These are phyloP conservation scores for Macaria notata DNA, from an alignment of 2,888 invertebrate genomes.

Conservation along the genomic window DNA sequence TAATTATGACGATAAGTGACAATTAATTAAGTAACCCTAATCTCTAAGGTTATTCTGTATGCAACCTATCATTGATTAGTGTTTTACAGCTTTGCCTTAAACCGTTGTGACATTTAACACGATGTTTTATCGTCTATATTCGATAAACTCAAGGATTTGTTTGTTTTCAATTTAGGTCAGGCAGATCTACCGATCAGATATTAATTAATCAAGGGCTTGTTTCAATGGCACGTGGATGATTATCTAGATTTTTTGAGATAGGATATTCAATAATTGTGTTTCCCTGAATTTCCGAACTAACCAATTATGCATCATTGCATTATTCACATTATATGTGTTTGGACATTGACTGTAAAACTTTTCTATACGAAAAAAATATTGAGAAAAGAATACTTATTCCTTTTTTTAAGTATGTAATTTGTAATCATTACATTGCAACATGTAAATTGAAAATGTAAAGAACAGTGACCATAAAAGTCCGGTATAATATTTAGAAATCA, in stretches of 20 bases:
- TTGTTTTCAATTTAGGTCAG: slow-evolving; percentile 67
- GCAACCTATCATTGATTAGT: slow-evolving; percentile 27
- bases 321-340: too few relatives aligned
- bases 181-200: slow-evolving; percentile 62
- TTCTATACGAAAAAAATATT: too few relatives aligned
- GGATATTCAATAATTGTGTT: too few relatives aligned
- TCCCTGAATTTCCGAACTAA: too few relatives aligned
- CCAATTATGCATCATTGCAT: too few relatives aligned
- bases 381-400: too few relatives aligned
- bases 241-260: slow-evolving; percentile 17
- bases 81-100: slow-evolving; percentile 16
- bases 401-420: too few relatives aligned
- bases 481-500: too few relatives aligned
- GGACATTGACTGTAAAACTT: too few relatives aligned
- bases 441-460: too few relatives aligned
- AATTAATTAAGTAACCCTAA: slow-evolving; percentile 17
- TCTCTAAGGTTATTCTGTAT: slow-evolving; percentile 30
- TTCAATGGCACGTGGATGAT: slow-evolving; percentile 48
- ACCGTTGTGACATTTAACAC: slow-evolving; percentile 30
- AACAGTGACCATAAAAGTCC: too few relatives aligned
- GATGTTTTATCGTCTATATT: slow-evolving; percentile 49
- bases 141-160: slow-evolving; percentile 73
- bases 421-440: too few relatives aligned
- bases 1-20: slow-evolving; percentile 7
- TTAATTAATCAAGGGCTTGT: slow-evolving; percentile 62